Base-by-base conservation (phyloP, 2,888 invertebrate genomes). In the Eupsilia transversa region DNA sequence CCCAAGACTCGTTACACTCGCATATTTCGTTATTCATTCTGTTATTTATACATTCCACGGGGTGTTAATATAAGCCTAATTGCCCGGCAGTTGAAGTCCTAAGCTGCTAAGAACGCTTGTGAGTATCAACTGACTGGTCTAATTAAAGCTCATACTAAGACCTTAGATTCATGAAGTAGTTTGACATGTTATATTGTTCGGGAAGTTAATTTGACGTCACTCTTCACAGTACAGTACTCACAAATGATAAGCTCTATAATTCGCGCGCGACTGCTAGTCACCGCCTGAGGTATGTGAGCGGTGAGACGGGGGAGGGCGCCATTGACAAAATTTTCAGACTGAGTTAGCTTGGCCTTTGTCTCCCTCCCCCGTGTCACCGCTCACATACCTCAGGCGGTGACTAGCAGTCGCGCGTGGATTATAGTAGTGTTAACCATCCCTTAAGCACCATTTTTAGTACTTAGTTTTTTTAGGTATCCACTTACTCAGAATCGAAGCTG, bases 1-100 rank as follows among this genome's bases (percentile, higher is more conserved):
- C 35, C n/a, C 12, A 61, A 52, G 66, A 75, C 73, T 82, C 52
- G 43, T 33, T 65, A 33, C 66, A 69, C 69, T 66, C 61, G 65
- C 65, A 77, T 70, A 72, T 75, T 78, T 72, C 33, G 60, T 64
- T 74, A 75, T 73, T 83, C 20, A 56, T 78, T 78, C 38, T 77
- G 46, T 77, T 77, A 67, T 75, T 54, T 43, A 38, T 74, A 86
- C 86, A 86, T 86, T 86, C 86, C 79, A 70, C 33, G 12, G 23
- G 38, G 23, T 0, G 33, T 70, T 66, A 46, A 52, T 52, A 38
- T 82, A 4, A 57, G 65, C 14, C 23, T 2, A 69, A 52, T 43
- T 23, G 7, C 35, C 23, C 56, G 20, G 0, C 17, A 46, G 17
- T 69, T 46, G 23, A n/a, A 30, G 59, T 23, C 20, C 23, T 33